Base-by-base conservation (phyloP, 2,113 vertebrate genomes). In the Kryptolebias marmoratus region DNA sequence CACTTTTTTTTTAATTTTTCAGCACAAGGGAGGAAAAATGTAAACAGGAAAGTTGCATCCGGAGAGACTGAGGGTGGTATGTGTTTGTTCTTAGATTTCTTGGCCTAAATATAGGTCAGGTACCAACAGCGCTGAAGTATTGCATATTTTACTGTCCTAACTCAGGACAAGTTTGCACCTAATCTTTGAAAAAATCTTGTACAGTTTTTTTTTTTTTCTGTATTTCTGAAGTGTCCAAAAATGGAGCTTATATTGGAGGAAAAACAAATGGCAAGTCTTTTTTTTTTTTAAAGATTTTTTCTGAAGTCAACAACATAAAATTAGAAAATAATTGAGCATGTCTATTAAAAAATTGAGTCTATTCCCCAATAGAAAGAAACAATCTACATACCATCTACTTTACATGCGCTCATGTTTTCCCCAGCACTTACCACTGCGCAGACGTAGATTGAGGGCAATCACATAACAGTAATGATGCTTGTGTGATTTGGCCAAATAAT, bases 1-100 rank as follows among this genome's bases (percentile, higher is more conserved):
- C 28, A 27, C 39, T 16, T 14, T 44, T 22, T 59, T 61, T 68
- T 70, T 58, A 30, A 49, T 58, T 74, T 30, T 55, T 60, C 28
- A 11, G 45, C 55, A 28, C 47, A 58, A 16, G 11, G 28, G 13
- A 14, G 15, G 66, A 67, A 67, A 8, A 47, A 73, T 64, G 3
- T 45, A 18, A 73, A 70, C 31, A 52, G 50, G 12, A 67, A 59
- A 59, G 30, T 3, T 45, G 8, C 6, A 31, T 56, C 54, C 7
- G 13, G 54, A 56, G 11, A 56, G 11, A 31, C 3, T 8, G 13
- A 9, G 28, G 5, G 54, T 32, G 27, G 54, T 14, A 14, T 15
- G 12, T 32, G 28, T 31, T 56, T 31, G 7, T 31, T 4, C 48
- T 10, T 42, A 42, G 39, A 42, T 53, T 52, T 16, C 0, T n/a